Evolutionary conservation across 1,140 invertebrate genomes (phyloP).

Genomic region (Zaprionus lachaisei): DNA sequence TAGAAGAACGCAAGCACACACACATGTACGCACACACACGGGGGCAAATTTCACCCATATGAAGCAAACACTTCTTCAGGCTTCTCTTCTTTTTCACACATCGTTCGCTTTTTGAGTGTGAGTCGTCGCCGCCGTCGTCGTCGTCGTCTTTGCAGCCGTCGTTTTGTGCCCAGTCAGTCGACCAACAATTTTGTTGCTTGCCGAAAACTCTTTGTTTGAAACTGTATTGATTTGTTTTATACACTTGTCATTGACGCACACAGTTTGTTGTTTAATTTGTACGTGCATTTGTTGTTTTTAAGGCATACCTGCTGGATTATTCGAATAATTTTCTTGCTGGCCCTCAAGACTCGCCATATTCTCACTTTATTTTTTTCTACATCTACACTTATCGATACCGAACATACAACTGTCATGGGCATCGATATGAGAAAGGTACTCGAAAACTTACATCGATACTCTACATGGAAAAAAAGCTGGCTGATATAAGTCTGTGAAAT

Average conservation of each 20-base stretch:
- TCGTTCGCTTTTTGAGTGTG: constrained; percentile 68
- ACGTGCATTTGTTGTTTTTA: constrained; percentile 41
- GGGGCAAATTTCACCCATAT: constrained; percentile 71
- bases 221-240: constrained; percentile 19
- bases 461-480: constrained; percentile 6
- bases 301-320: constrained; percentile 80
- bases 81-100: constrained; percentile 69
- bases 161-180: constrained; percentile 76
- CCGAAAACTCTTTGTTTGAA: constrained; percentile 48
- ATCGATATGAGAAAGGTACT: constrained; percentile 18
- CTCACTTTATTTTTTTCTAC: constrained; percentile 65
- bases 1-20: constrained; percentile 23
- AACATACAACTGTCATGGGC: constrained; percentile 38
- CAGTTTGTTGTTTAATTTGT: constrained; percentile 31
- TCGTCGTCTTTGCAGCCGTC: constrained; percentile 30
- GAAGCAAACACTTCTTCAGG: constrained; percentile 67
- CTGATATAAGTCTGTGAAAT: background rate
- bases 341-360: constrained; percentile 84
- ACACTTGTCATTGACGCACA: constrained; percentile 34
- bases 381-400: constrained; percentile 51
- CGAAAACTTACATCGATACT: constrained; percentile 3
- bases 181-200: constrained; percentile 59
- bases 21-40: constrained; percentile 50
- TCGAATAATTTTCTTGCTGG: constrained; percentile 84
- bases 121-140: constrained; percentile 60